phyloP scores from a whole-genome alignment of 2,797 vertebrate genomes.

The Lithobates pipiens region DNA sequence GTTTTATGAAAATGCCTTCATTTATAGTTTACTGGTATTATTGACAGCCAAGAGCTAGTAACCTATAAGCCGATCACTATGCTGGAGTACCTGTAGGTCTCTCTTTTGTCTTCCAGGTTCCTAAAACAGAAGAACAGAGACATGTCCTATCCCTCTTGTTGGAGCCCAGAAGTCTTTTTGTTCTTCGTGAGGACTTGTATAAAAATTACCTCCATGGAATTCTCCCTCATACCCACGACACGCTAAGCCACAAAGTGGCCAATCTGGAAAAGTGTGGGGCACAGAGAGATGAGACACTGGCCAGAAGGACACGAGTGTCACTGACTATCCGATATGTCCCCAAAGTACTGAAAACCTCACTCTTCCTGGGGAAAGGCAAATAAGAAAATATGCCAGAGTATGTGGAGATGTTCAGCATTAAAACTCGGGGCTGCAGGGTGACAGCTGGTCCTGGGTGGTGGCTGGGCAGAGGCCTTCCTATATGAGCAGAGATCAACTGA shows the following conservation, averaged over 20 bases:
- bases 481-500: neutral
- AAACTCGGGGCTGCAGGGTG: neutral
- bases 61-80: too few relatives aligned
- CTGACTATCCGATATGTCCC: constrained; percentile 89
- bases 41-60: too few relatives aligned
- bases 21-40: too few relatives aligned
- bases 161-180: constrained; percentile 82
- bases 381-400: neutral
- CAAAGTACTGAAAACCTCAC: constrained; percentile 80
- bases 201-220: constrained; percentile 84
- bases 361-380: constrained; percentile 79
- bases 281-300: constrained; percentile 70
- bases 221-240: constrained; percentile 68
- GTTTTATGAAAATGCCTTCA: too few relatives aligned
- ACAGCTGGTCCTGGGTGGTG: neutral
- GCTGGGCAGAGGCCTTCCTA: neutral
- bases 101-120: neutral
- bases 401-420: neutral
- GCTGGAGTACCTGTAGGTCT: too few relatives aligned
- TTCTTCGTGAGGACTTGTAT: constrained; percentile 85
- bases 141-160: constrained; percentile 81
- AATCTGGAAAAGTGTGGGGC: constrained; percentile 73
- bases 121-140: constrained; percentile 73
- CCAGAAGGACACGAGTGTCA: constrained; percentile 81
- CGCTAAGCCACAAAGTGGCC: constrained; percentile 72